Base-by-base conservation (phyloP, 2,797 vertebrate species). In the Rhinophrynus dorsalis region DNA sequence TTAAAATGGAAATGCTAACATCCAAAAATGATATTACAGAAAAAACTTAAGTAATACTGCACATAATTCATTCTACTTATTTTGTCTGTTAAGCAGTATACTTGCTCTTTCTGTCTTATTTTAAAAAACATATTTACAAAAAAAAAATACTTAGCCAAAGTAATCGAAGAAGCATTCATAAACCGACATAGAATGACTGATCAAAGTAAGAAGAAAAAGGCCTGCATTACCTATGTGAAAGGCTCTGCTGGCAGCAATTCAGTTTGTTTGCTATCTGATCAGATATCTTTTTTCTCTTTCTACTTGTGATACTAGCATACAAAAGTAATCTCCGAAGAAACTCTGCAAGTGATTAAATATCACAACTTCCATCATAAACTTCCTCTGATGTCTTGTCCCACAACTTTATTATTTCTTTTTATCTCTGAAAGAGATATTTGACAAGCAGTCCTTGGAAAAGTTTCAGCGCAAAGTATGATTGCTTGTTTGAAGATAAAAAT, bases 331-430 rank as follows among this genome's bases (percentile, higher is more conserved):
- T 77, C 66, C 75, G 77, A 67, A 78, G 17, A 78, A 79, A 76
- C 77, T 77, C 75, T 76, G 38, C 23, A 56, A 81, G 82, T 80
- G 87, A 81, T 87, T 83, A 81, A 81, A 85, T 85, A 82, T 85
- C 78, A 63, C 75, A 77, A 74, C 82, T 77, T 66, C 81, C 78
- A 78, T 83, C 81, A 81, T 79, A 86, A 87, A 83, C 78, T 54
- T 77, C 76, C 78, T 77, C 56, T 77, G 84, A 87, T 82, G 79
- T 77, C 81, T 84, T 83, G 79, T 81, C 81, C 85, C 79, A 75
- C 80, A 77, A 76, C 78, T 80, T 74, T 79, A 77, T 83, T 83
- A 83, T 54, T 79, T 77, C 78, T 85, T 80, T 77, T 85, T 86
- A 80, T 72, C 69, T 72, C 37, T 18, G 45, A 58, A 72, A 72